Base-by-base conservation (phyloP, 2,797 vertebrate genomes). In the Scleropages formosus region DNA sequence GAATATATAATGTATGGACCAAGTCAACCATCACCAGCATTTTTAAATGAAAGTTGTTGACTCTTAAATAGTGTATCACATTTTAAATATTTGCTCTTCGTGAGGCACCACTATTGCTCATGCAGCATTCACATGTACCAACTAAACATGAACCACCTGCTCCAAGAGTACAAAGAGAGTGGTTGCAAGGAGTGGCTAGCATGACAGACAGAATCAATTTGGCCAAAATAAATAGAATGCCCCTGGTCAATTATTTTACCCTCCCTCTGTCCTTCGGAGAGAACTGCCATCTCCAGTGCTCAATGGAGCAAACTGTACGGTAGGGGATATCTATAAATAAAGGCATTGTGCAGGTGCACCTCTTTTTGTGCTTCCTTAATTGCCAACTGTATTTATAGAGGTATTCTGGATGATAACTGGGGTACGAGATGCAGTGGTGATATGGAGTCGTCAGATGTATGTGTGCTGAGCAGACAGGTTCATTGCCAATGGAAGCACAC, bases 371-470 rank as follows among this genome's bases (percentile, higher is more conserved):
- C 75, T 76, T 64, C 78, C 62, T 76, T 77, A 78, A 83, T 80
- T 80, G 71, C 77, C 61, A 61, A 61, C 75, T 79, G 68, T 85
- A 81, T 88, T 85, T 84, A 76, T 78, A 78, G 78, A 78, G 80
- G 59, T 73, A 76, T 56, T 26, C 60, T 15, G 72, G 24, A 20
- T 60, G 51, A 72, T 60, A 46, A 22, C 44, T 24, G 31, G n/a
- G 31, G 68, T 26, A 8, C 13, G 15, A 20, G 66, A 16, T n/a
- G 11, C 16, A n/a, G 13, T 12, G 44, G 66, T 20, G 46, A n/a
- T 8, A 13, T 58, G 53, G 1, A 20, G 18, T 8, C 0, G 1
- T 60, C 18, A 20, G 20, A 39, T 13, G 31, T 39, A 15, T 3
- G 31, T 22, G 18, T n/a, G 27, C 70, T 72, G 70, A 72, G n/a